Conservation (phyloP, 2,888 invertebrate genomes). For the Tethea ocularis region DNA sequence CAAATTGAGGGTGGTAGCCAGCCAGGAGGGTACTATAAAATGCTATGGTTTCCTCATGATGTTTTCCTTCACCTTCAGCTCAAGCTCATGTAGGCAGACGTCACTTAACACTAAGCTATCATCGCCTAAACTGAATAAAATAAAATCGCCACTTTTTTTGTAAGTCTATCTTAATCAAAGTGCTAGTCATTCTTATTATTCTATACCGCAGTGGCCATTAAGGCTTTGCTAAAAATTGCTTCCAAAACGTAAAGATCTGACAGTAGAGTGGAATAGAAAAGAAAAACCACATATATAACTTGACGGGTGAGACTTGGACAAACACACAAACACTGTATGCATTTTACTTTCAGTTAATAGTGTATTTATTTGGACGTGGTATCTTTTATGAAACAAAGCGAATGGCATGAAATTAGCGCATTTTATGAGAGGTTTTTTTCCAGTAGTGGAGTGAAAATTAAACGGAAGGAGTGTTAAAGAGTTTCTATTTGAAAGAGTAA, state of each 20-base stretch:
- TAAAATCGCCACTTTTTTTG: not conserved
- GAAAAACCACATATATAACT: conserved; percentile 40
- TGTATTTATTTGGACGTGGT: conserved; percentile 16
- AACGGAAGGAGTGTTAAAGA: too few relatives aligned
- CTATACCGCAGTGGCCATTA: conserved; percentile 28
- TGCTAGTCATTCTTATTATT: conserved; percentile 14
- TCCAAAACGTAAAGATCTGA: conserved; percentile 40
- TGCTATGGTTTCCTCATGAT: too few relatives aligned
- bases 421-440: too few relatives aligned
- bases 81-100: too few relatives aligned
- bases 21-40: too few relatives aligned
- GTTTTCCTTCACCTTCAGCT: too few relatives aligned
- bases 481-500: too few relatives aligned
- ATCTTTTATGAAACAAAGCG: not conserved
- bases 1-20: too few relatives aligned
- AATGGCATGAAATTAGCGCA: too few relatives aligned
- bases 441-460: too few relatives aligned
- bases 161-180: not conserved
- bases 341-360: conserved; percentile 19
- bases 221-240: conserved; percentile 33
- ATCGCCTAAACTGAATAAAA: too few relatives aligned
- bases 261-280: conserved; percentile 47
- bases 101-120: too few relatives aligned
- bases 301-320: conserved; percentile 55
- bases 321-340: conserved; percentile 39